These are phyloP conservation scores for Myxocyprinus asiaticus DNA, from an alignment of 2,113 vertebrate species.

Conservation along the genomic window DNA sequence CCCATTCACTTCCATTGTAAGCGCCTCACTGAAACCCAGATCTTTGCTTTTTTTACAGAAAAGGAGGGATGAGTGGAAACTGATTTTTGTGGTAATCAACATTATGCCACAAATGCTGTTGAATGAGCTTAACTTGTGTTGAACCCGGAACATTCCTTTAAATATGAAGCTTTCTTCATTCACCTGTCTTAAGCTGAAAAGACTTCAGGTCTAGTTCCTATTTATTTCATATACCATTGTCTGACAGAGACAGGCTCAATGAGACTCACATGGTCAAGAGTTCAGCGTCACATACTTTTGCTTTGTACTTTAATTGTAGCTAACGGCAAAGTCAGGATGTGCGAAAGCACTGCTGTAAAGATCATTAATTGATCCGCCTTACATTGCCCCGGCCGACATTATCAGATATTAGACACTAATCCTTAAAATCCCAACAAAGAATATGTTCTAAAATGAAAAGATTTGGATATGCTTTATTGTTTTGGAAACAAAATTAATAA, in stretches of 20 bases:
- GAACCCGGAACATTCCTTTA: background rate
- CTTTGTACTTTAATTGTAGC: conserved; percentile 47
- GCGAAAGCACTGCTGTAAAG: background rate
- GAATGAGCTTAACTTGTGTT: too few relatives aligned
- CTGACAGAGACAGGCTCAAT: background rate
- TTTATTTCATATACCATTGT: background rate
- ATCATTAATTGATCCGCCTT: conserved; percentile 28
- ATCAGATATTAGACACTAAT: background rate
- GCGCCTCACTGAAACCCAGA: too few relatives aligned
- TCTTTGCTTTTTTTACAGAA: too few relatives aligned
- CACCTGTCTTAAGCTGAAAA: background rate
- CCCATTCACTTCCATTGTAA: too few relatives aligned
- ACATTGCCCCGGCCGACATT: background rate
- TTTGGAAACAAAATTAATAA: background rate
- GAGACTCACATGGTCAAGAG: background rate
- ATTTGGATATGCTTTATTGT: background rate
- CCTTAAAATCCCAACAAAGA: background rate
- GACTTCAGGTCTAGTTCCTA: background rate
- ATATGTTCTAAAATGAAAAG: background rate
- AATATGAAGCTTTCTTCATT: background rate
- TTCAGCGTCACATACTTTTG: conserved; percentile 34
- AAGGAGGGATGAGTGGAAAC: too few relatives aligned
- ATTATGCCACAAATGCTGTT: too few relatives aligned
- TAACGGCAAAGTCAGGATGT: conserved; percentile 42
- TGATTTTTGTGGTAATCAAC: too few relatives aligned